These are phyloP conservation scores for Phrynosoma platyrhinos DNA, from an alignment of 2,113 vertebrate genomes.

Conservation along the genomic window DNA sequence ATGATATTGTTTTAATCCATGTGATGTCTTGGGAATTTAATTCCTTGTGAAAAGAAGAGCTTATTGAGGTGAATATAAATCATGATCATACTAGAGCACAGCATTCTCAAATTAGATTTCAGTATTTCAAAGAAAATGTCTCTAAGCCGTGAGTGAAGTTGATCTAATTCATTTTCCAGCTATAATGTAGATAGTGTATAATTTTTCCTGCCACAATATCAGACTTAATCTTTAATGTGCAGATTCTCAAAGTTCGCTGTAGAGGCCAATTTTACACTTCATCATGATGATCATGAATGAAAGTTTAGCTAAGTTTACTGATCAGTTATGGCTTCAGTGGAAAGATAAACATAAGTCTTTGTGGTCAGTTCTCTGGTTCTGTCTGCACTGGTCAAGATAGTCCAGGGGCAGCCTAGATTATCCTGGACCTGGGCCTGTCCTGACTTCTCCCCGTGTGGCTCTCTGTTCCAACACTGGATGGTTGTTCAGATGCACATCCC, in stretches of 20 bases:
- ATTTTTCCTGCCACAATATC: constrained; percentile 38
- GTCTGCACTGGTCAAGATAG: no score
- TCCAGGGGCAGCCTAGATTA: no score
- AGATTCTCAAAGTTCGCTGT: constrained; percentile 17
- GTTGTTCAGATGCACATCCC: no score
- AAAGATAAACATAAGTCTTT: constrained; percentile 54
- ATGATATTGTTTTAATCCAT: constrained; percentile 60
- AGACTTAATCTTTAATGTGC: constrained; percentile 47
- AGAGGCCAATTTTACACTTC: constrained; percentile 48
- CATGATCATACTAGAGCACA: constrained; percentile 47
- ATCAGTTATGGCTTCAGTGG: constrained; percentile 48
- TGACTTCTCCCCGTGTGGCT: no score
- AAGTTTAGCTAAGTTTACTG: constrained; percentile 15
- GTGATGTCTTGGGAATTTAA: constrained; percentile 56
- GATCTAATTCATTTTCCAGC: constrained; percentile 60
- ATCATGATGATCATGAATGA: constrained; percentile 44
- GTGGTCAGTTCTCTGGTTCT: no score
- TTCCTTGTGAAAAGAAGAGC: constrained; percentile 66
- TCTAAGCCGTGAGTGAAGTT: constrained; percentile 64
- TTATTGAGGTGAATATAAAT: constrained; percentile 58
- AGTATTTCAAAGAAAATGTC: constrained; percentile 63
- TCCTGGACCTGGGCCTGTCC: no score
- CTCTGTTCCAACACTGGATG: no score
- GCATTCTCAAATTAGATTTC: constrained; percentile 57
- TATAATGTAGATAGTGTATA: constrained; percentile 45